These are phyloP conservation scores for Disparrhopalites patrizii DNA, from an alignment of 2,888 invertebrate genomes.

Conservation along the genomic window DNA sequence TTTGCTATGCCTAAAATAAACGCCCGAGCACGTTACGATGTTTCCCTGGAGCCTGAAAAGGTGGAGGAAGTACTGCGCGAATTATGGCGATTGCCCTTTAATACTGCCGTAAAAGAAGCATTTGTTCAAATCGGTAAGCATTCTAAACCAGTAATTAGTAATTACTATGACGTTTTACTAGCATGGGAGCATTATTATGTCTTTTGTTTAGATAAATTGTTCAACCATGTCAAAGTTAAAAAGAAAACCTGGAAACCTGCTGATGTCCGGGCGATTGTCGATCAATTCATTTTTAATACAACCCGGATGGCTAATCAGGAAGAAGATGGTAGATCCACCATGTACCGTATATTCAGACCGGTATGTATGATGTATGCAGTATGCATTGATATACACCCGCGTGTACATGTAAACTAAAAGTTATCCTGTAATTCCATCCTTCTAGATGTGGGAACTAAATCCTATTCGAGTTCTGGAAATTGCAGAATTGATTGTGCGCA, in stretches of 20 bases:
- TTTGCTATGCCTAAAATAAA: conserved; percentile 9
- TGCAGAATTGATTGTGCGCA: conserved; percentile 22
- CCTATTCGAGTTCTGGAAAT: conserved; percentile 11
- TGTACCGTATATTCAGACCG: conserved; percentile 3
- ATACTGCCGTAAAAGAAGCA: conserved; percentile 32
- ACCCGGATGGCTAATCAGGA: background rate
- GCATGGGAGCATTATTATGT: background rate
- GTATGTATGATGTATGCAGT: background rate
- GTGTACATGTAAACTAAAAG: background rate
- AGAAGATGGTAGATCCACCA: background rate
- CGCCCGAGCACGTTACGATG: background rate
- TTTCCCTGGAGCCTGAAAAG: background rate
- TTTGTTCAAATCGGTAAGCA: conserved; percentile 34
- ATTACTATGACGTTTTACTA: background rate
- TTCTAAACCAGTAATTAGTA: background rate
- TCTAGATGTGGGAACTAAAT: conserved; percentile 10
- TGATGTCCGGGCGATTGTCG: conserved; percentile 31
- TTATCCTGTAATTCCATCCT: background rate
- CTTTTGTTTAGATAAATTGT: conserved; percentile 33
- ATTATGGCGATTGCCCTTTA: conserved; percentile 31
- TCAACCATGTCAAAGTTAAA: conserved; percentile 33
- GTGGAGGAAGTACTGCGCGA: conserved; percentile 12
- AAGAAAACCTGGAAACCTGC: conserved; percentile 33
- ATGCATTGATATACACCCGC: background rate
- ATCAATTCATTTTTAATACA: conserved; percentile 35